These are phyloP conservation scores for Eospalax fontanierii DNA, from an alignment of 2,797 vertebrate species.

Conservation along the genomic window DNA sequence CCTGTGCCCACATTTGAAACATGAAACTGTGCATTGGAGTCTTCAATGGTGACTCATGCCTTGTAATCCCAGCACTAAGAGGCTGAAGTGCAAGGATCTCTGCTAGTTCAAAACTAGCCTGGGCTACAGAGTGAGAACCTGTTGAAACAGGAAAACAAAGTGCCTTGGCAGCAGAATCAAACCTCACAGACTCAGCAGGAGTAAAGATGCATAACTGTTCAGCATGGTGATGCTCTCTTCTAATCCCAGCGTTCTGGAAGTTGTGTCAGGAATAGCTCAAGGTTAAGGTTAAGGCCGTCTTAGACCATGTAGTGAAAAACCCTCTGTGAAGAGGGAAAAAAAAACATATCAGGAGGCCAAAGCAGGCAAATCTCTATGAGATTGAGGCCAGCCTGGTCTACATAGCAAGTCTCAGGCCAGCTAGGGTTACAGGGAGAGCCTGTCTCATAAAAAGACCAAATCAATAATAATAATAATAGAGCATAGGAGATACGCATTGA, in stretches of 20 bases:
- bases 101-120: neutral
- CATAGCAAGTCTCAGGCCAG: no score
- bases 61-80: neutral
- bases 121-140: neutral
- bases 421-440: neutral
- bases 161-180: neutral
- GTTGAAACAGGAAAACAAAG: no score
- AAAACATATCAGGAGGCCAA: no score
- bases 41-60: neutral
- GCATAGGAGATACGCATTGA: neutral
- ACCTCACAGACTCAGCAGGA: neutral
- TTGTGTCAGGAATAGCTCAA: neutral
- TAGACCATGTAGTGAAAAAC: neutral
- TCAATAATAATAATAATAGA: no score
- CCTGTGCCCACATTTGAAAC: slow-evolving; percentile 32
- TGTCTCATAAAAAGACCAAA: neutral
- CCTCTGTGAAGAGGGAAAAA: no score
- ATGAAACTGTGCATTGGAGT: neutral
- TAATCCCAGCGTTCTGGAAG: neutral
- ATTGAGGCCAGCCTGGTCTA: no score
- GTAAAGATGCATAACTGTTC: neutral
- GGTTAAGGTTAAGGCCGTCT: neutral
- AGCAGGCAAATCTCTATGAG: no score
- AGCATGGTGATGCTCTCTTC: rapidly evolving
- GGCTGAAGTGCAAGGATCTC: neutral